A percentile compares a stretch with the other conserved stretches of the same genome.
Evolutionary conservation across 2,888 invertebrate species (phyloP).

Genomic region (Apocheima hispidaria): DNA sequence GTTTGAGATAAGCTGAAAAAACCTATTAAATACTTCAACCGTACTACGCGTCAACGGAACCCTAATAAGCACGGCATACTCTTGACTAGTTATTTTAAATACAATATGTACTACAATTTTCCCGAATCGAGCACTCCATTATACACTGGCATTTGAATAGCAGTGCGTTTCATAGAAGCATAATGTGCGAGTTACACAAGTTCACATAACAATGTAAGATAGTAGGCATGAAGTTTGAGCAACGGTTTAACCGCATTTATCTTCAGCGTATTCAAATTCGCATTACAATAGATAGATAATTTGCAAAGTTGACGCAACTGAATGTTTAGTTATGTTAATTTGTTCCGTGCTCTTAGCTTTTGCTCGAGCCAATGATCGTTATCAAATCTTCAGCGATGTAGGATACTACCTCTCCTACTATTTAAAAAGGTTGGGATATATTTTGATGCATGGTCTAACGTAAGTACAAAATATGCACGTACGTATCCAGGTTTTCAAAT

Average conservation of each 20-base stretch:
- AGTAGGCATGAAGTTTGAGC: conserved; percentile 33
- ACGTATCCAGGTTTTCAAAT: too few relatives aligned
- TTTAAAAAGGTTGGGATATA: not conserved
- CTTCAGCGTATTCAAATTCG: conserved; percentile 24
- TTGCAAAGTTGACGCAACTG: conserved; percentile 5
- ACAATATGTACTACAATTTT: conserved; percentile 15
- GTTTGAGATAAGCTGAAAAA: too few relatives aligned
- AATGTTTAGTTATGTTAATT: conserved; percentile 4
- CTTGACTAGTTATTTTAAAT: too few relatives aligned
- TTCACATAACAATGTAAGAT: conserved; percentile 39
- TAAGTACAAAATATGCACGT: not conserved
- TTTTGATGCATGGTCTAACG: conserved; percentile 1
- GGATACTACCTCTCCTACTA: not conserved
- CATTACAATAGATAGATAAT: conserved; percentile 19
- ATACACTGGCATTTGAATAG: conserved; percentile 34
- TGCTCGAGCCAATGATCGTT: not conserved
- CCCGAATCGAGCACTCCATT: conserved; percentile 21
- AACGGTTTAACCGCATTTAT: conserved; percentile 33
- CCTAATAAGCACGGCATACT: too few relatives aligned
- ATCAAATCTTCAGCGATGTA: not conserved
- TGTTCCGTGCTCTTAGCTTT: conserved; percentile 1
- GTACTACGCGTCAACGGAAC: too few relatives aligned
- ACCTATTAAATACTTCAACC: too few relatives aligned
- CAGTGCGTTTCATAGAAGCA: conserved; percentile 38
- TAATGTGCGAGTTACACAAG: conserved; percentile 39